Conservation (phyloP, 2,888 invertebrate species). For the Nomada fucata region DNA sequence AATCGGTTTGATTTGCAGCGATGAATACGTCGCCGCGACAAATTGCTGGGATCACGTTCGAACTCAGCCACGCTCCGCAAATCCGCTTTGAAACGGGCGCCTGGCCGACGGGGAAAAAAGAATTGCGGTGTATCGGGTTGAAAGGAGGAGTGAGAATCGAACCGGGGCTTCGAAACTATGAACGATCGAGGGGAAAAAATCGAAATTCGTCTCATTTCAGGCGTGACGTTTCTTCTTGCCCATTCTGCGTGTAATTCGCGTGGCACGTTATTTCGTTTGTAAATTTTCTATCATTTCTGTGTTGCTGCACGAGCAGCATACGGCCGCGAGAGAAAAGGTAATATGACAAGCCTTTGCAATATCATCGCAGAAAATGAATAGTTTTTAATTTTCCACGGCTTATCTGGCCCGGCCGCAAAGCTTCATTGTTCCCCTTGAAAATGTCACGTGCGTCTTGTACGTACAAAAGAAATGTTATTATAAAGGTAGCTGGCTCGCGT, state of each 20-base stretch:
- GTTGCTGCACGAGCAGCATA: neutral
- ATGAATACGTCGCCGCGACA: constrained; percentile 66
- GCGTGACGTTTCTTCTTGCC: constrained; percentile 9
- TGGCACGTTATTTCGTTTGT: neutral
- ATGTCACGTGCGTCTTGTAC: constrained; percentile 9
- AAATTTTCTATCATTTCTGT: neutral
- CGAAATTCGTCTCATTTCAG: constrained; percentile 45
- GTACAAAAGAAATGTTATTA: neutral
- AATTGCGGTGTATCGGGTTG: constrained; percentile 43
- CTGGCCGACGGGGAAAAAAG: constrained; percentile 3
- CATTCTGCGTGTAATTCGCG: neutral
- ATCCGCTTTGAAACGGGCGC: constrained; percentile 61
- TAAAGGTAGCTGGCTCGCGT: neutral
- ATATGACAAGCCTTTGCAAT: neutral
- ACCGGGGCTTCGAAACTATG: constrained; percentile 8
- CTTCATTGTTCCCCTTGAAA: constrained; percentile 33
- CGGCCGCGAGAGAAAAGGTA: neutral
- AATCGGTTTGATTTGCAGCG: constrained; percentile 71
- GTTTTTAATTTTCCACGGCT: constrained; percentile 30
- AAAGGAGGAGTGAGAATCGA: constrained; percentile 33
- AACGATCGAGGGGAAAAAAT: constrained; percentile 27
- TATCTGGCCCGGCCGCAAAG: constrained; percentile 27
- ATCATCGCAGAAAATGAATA: constrained; percentile 13
- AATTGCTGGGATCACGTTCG: constrained; percentile 69
- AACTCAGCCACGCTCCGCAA: constrained; percentile 47